Conservation (phyloP, 2,113 vertebrate species). For the Perca fluviatilis region DNA sequence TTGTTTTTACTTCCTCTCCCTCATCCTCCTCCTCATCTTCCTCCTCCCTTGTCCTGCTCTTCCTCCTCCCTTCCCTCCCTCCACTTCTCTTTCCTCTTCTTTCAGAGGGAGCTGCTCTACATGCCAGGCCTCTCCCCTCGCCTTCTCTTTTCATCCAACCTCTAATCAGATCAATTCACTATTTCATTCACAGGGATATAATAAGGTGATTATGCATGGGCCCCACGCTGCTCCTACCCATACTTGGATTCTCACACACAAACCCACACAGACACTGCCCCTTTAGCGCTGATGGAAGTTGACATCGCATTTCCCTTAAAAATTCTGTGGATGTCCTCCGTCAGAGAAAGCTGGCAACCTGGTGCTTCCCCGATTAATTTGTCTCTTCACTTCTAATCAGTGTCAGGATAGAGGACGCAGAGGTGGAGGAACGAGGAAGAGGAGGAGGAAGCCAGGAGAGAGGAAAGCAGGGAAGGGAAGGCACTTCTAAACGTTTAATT, state of each 20-base stretch:
- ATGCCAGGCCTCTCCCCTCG: slow-evolving; percentile 48
- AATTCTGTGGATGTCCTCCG: slow-evolving; percentile 79
- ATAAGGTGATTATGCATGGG: slow-evolving; percentile 83
- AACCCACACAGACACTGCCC: slow-evolving; percentile 21
- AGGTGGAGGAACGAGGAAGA: slow-evolving; percentile 20
- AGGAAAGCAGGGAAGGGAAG: slow-evolving; percentile 30
- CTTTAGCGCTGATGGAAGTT: slow-evolving; percentile 76
- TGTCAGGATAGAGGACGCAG: slow-evolving; percentile 69
- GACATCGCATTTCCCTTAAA: slow-evolving; percentile 79
- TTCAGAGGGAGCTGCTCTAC: slow-evolving; percentile 46
- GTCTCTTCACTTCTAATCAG: slow-evolving; percentile 84
- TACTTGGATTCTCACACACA: slow-evolving; percentile 1
- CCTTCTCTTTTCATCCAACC: slow-evolving; percentile 63
- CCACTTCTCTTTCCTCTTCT: slow-evolving; percentile 12
- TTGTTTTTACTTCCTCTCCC: not conserved
- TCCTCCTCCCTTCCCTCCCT: not conserved
- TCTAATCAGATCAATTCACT: slow-evolving; percentile 81
- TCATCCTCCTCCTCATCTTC: not conserved
- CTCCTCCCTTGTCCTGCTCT: not conserved
- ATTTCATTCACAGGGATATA: slow-evolving; percentile 80
- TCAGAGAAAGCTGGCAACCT: slow-evolving; percentile 74
- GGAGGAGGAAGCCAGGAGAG: slow-evolving; percentile 18
- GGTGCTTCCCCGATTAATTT: slow-evolving; percentile 80
- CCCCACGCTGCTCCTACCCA: slow-evolving; percentile 42
- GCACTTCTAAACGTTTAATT: slow-evolving; percentile 61